A percentile compares a stretch with the other conserved stretches of the same genome.
Conservation (phyloP, 2,888 invertebrate species). For the Argyresthia goedartella region DNA sequence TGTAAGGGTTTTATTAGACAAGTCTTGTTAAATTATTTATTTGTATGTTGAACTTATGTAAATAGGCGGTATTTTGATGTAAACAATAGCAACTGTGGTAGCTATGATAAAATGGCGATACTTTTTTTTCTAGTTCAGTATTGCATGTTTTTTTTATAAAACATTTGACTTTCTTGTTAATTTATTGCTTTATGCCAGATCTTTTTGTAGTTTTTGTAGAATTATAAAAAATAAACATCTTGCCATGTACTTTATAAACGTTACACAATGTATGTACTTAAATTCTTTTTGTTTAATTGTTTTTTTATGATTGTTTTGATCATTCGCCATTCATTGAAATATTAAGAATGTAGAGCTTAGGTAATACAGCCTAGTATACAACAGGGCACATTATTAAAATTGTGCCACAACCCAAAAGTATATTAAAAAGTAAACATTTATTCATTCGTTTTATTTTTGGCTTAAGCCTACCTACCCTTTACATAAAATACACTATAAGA, state of each 20-base stretch:
- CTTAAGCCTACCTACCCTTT: not conserved
- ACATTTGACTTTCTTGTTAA: not conserved
- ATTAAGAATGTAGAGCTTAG: conserved; percentile 58
- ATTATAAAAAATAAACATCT: not conserved
- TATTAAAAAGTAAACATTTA: conserved; percentile 62
- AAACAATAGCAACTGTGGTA: conserved; percentile 39
- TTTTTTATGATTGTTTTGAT: not conserved
- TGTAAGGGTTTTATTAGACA: conserved; percentile 54
- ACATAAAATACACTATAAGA: too few species aligned
- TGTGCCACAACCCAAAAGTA: conserved; percentile 71
- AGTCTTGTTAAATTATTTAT: conserved; percentile 67
- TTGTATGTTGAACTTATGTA: conserved; percentile 68
- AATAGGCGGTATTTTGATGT: conserved; percentile 59
- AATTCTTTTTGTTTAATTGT: not conserved
- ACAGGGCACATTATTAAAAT: conserved; percentile 67
- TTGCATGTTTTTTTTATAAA: conserved; percentile 1
- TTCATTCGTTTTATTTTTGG: conserved; percentile 30
- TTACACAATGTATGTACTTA: not conserved
- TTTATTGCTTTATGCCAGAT: conserved; percentile 1
- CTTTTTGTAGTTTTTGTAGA: not conserved
- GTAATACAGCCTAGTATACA: conserved; percentile 63
- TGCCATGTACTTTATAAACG: conserved; percentile 1
- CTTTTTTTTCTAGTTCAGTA: conserved; percentile 2
- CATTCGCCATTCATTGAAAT: conserved; percentile 42
- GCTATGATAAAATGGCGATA: conserved; percentile 14